phyloP scores from a whole-genome alignment of 2,797 vertebrate species.

The Macrochelys suwanniensis region DNA sequence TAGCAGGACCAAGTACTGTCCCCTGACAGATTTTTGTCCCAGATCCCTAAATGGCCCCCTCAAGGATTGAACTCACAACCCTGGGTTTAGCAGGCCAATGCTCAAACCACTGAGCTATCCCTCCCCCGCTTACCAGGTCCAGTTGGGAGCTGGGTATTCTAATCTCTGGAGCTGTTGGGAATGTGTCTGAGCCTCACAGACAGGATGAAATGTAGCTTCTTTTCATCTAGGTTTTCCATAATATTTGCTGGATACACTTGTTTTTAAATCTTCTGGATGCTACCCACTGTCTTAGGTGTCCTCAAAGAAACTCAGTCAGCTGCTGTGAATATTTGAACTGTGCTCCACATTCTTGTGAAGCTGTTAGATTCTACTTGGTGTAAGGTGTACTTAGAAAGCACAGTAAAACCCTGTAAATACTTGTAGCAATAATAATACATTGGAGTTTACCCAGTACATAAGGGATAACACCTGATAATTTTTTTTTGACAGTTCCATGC shows the following conservation, averaged over 20 bases:
- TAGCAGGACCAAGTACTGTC: too few relatives aligned
- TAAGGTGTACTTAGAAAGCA: background rate
- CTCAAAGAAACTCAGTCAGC: background rate
- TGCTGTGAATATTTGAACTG: background rate
- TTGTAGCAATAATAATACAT: background rate
- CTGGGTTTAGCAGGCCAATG: too few relatives aligned
- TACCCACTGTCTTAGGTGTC: background rate
- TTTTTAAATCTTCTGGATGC: background rate
- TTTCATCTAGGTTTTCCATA: background rate
- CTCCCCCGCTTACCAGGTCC: too few relatives aligned
- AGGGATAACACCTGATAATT: background rate
- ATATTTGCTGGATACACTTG: background rate
- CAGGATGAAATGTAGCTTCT: background rate
- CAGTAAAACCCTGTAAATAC: background rate
- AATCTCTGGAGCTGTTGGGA: background rate
- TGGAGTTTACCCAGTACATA: background rate
- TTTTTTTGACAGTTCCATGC: background rate
- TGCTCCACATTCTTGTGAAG: background rate
- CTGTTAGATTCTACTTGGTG: background rate
- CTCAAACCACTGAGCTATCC: too few relatives aligned
- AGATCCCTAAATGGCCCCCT: too few relatives aligned
- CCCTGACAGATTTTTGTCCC: too few relatives aligned
- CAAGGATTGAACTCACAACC: too few relatives aligned
- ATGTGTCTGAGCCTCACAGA: background rate
- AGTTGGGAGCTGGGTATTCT: background rate